Percentiles rank a stretch among this genome's conserved stretches.
phyloP scores from a whole-genome alignment of 2,797 vertebrate species.

The Potorous gilbertii region DNA sequence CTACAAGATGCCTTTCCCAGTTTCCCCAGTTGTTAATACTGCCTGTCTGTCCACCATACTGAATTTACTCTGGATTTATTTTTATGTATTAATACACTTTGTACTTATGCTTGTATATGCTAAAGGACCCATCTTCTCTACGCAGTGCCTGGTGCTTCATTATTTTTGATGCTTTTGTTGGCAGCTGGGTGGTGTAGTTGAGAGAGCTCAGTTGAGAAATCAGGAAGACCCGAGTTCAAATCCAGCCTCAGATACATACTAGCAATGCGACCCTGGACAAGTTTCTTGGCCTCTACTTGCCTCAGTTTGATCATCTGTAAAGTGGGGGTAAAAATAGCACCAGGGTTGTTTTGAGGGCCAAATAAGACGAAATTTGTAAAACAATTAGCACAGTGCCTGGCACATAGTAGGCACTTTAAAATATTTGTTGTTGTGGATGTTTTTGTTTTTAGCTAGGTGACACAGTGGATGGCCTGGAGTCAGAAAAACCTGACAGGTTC shows the following conservation, averaged over 20 bases:
- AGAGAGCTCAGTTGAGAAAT: not conserved
- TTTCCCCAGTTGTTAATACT: not conserved
- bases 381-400: not conserved
- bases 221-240: not conserved
- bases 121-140: not conserved
- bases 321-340: not conserved
- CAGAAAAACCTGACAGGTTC: not conserved
- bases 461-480: not conserved
- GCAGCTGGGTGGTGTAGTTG: not conserved
- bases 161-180: not conserved
- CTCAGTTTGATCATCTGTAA: not conserved
- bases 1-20: not conserved
- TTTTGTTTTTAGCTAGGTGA: not conserved
- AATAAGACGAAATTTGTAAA: not conserved
- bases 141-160: not conserved
- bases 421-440: not conserved
- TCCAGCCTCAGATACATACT: no score
- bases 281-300: not conserved
- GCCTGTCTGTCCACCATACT: not conserved
- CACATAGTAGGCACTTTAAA: not conserved
- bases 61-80: not conserved
- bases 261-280: not conserved
- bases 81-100: not conserved
- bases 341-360: not conserved
- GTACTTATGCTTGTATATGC: not conserved